Base-by-base conservation (phyloP, 2,113 vertebrate species). In the Peromyscus leucopus region DNA sequence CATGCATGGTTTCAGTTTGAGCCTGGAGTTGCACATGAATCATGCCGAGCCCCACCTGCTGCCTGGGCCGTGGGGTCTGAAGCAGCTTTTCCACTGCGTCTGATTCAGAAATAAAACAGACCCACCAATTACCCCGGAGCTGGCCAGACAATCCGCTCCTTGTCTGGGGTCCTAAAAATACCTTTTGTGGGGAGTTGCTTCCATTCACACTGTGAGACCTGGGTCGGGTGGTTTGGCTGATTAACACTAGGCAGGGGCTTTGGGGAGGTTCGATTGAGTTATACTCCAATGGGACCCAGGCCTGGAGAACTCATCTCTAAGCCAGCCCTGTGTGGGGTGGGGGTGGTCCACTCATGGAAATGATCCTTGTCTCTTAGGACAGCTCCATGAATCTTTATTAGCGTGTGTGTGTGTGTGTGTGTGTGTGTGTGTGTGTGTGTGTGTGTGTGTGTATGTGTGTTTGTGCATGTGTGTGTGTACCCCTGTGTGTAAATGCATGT, bases 101-200 rank as follows among this genome's bases (percentile, higher is more conserved):
- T 92, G 98, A 96, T 94, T 98, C 97, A 97, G 98, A 98, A 98
- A 98, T 98, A 97, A 98, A 98, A 95, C 98, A 98, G 98, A 97
- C 97, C 97, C 94, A 91, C 95, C 97, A 93, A 96, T 97, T 96
- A 78, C 93, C 96, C 98, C n/a, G 2, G 97, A 28, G 7, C 61
- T 0, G 91, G 92, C 57, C 65, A 97, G 87, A 98, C 98, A 98
- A 94, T 98, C 91, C 57, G 42, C 88, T 96, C 97, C 96, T 98
- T 98, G 97, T 98, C 98, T 95, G 95, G 82, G 65, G 65, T 57
- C 94, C 96, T 97, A 93, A 98, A 98, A 98, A 72, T 97, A 93
- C 91, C 63, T 24, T 97, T 95, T 96, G 97, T 89, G 98, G 72
- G 2, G 39, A 71, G 59, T 84, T 26, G 17, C 48, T 86, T 46